Conservation (phyloP, 1,140 invertebrate species). For the Polyergus mexicanus region DNA sequence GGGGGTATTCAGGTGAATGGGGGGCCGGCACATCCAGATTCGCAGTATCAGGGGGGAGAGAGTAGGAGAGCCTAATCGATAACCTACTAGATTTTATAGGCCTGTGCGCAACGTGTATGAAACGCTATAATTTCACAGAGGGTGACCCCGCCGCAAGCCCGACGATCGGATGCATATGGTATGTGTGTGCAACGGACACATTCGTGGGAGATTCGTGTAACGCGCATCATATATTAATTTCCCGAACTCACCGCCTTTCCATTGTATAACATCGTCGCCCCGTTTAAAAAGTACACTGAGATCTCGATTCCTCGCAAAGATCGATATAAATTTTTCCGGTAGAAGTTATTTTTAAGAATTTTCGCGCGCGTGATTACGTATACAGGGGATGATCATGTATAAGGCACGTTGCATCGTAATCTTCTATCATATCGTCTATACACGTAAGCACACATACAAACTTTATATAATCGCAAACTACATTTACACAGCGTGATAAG, state of each 20-base stretch:
- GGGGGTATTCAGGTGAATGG: conserved; percentile 81
- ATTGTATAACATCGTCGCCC: too few species aligned
- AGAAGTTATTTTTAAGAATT: conserved; percentile 8
- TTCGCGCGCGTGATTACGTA: background rate
- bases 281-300: background rate
- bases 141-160: background rate
- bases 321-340: conserved; percentile 18
- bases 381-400: too few species aligned
- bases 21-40: conserved; percentile 82
- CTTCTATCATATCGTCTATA: background rate
- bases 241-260: background rate
- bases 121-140: conserved; percentile 59
- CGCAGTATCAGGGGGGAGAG: conserved; percentile 73
- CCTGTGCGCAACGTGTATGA: conserved; percentile 64
- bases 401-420: background rate
- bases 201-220: conserved; percentile 26
- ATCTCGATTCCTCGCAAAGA: background rate
- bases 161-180: conserved; percentile 47
- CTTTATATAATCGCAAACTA: conserved; percentile 18
- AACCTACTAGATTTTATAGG: conserved; percentile 79
- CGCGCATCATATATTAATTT: conserved; percentile 24
- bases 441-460: background rate
- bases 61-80: conserved; percentile 82
- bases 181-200: conserved; percentile 31
- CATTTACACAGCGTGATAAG: background rate